Percentiles rank a stretch among this genome's conserved stretches.
These are phyloP conservation scores for Atractosteus spatula DNA, from an alignment of 2,113 vertebrate genomes.

Conservation along the genomic window DNA sequence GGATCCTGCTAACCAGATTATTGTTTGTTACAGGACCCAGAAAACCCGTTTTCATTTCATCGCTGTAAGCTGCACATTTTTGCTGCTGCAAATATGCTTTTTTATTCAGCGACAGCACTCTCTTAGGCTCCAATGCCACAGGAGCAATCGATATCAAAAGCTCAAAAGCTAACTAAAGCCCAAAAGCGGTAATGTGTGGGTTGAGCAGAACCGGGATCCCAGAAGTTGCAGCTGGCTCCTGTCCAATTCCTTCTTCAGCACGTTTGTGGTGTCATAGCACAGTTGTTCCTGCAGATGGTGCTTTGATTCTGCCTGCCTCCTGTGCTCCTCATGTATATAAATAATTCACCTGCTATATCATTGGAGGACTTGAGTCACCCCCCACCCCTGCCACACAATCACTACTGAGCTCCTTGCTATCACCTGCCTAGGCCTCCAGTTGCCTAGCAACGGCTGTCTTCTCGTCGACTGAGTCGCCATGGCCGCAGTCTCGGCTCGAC, in stretches of 20 bases:
- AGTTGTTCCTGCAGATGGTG: neutral
- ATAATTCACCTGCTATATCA: neutral
- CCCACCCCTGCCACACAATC: neutral
- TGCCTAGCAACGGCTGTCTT: slow-evolving; percentile 20
- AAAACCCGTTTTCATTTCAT: too few species aligned
- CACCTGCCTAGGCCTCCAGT: slow-evolving; percentile 8
- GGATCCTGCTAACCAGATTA: too few species aligned
- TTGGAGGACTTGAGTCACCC: too few species aligned
- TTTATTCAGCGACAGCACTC: too few species aligned
- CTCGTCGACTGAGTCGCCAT: slow-evolving; percentile 6
- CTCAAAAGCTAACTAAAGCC: neutral
- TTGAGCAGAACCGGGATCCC: too few species aligned
- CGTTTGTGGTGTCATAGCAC: neutral
- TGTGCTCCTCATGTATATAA: slow-evolving; percentile 21
- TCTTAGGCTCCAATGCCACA: neutral
- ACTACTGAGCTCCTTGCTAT: neutral
- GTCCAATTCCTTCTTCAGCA: neutral
- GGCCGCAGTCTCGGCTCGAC: neutral
- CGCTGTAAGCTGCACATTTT: too few species aligned
- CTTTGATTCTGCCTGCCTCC: slow-evolving; percentile 17
- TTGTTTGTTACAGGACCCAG: too few species aligned
- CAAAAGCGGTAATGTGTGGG: too few species aligned
- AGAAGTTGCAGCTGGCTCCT: neutral
- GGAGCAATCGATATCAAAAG: neutral
- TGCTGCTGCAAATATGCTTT: too few species aligned